phyloP scores from a whole-genome alignment of 2,888 invertebrate species.

The Epinotia demarniana region DNA sequence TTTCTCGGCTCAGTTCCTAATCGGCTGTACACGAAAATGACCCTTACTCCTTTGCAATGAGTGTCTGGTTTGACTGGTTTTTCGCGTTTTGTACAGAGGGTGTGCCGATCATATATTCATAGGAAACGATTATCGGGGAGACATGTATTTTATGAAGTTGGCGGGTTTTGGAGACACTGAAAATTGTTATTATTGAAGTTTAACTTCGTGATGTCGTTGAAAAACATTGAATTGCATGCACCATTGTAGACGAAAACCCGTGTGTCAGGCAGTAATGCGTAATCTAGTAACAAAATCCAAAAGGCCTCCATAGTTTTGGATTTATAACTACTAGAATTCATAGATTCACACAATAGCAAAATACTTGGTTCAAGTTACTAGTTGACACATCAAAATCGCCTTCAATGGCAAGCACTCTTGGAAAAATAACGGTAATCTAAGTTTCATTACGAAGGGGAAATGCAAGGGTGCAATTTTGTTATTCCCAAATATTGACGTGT shows the following conservation, averaged over 20 bases:
- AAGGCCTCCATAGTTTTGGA: background rate
- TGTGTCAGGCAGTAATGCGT: too few relatives aligned
- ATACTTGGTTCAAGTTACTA: background rate
- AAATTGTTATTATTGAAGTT: constrained; percentile 10
- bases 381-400: background rate
- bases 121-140: constrained; percentile 63
- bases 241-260: background rate
- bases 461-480: constrained; percentile 52
- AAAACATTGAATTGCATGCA: background rate
- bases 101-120: constrained; percentile 74
- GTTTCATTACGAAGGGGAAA: constrained; percentile 64
- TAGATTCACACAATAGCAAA: background rate
- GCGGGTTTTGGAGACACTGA: background rate
- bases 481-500: constrained; percentile 17
- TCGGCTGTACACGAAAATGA: constrained; percentile 34
- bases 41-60: background rate
- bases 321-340: background rate
- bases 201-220: background rate
- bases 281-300: background rate
- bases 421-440: constrained; percentile 72
- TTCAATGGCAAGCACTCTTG: constrained; percentile 47
- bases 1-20: constrained; percentile 62
- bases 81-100: background rate
- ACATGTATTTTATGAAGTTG: constrained; percentile 47
- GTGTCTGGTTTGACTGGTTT: background rate